Conservation (phyloP, 1,140 invertebrate genomes). For the Ganaspis sp. region DNA sequence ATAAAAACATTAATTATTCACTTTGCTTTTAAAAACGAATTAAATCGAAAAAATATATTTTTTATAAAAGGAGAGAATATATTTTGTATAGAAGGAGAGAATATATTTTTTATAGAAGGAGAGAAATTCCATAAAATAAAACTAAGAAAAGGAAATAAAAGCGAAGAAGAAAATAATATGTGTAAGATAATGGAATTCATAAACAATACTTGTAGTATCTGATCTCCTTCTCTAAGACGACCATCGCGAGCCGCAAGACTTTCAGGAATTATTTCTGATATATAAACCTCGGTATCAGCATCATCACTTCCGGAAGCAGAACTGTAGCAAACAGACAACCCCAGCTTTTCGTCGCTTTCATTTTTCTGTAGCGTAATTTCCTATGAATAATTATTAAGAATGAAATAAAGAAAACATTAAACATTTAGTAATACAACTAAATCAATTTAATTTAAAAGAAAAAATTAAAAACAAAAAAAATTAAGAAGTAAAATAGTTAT, state of each 20-base stretch:
- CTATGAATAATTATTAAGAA: constrained; percentile 69
- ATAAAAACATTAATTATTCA: neutral
- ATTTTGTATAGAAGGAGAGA: no score
- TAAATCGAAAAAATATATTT: no score
- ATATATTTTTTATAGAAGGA: no score
- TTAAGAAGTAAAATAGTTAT: no score
- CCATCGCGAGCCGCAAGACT: constrained; percentile 84
- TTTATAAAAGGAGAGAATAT: no score
- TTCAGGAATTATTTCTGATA: constrained; percentile 83
- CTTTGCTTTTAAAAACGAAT: no score
- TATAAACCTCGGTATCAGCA: constrained; percentile 80
- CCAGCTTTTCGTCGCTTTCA: constrained; percentile 80
- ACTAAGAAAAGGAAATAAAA: no score
- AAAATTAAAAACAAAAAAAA: neutral
- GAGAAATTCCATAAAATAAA: no score
- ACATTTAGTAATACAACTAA: no score
- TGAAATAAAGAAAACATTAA: no score
- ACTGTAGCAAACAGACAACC: constrained; percentile 84
- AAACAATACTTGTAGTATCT: constrained; percentile 80
- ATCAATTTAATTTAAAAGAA: constrained; percentile 13
- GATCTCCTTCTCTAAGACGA: constrained; percentile 83
- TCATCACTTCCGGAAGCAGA: constrained; percentile 74
- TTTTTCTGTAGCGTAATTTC: constrained; percentile 82
- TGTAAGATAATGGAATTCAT: neutral
- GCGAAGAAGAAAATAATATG: neutral